A percentile compares a stretch with the other conserved stretches of the same genome.
phyloP scores from a whole-genome alignment of 2,888 invertebrate species.

The Phrixothrix hirtus region DNA sequence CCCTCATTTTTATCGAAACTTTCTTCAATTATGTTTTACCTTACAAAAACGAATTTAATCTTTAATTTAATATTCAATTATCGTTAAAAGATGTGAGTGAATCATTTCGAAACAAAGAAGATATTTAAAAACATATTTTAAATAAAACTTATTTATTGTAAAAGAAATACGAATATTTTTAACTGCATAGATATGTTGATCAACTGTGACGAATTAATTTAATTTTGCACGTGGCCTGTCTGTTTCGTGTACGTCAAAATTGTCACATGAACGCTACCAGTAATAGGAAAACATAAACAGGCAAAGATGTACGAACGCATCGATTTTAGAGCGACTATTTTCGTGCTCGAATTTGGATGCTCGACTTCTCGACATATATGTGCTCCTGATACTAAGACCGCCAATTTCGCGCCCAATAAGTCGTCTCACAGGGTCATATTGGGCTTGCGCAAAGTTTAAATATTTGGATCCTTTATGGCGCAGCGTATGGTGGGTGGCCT shows the following conservation, averaged over 20 bases:
- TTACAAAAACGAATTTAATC: too few relatives aligned
- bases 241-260: slow-evolving; percentile 46
- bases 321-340: too few relatives aligned
- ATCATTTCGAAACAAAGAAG: too few relatives aligned
- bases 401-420: slow-evolving; percentile 51
- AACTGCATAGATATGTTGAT: too few relatives aligned
- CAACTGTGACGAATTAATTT: too few relatives aligned
- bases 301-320: too few relatives aligned
- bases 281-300: slow-evolving; percentile 35
- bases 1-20: slow-evolving; percentile 18
- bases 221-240: too few relatives aligned
- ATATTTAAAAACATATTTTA: too few relatives aligned
- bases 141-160: too few relatives aligned
- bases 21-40: slow-evolving; percentile 27
- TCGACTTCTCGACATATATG: slow-evolving; percentile 30
- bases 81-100: too few relatives aligned
- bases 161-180: too few relatives aligned
- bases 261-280: slow-evolving; percentile 47
- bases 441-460: slow-evolving; percentile 37
- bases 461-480: not conserved
- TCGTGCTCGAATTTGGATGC: not conserved
- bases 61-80: too few relatives aligned
- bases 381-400: slow-evolving; percentile 47
- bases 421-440: slow-evolving; percentile 39
- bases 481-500: slow-evolving; percentile 4